phyloP scores from a whole-genome alignment of 2,888 invertebrate species.

The Mechanitis messenoides region DNA sequence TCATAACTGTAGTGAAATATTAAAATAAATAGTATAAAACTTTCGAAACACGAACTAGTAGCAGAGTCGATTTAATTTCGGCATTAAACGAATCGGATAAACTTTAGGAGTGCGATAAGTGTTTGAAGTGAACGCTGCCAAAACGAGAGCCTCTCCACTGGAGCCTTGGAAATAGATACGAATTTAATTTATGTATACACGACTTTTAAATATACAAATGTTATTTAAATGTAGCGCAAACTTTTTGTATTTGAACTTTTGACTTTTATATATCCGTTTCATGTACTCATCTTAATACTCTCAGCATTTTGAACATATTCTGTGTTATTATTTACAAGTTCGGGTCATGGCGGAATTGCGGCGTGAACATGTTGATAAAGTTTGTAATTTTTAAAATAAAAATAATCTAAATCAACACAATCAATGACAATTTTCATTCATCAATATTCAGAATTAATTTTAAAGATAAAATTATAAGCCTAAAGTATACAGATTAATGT shows the following conservation, averaged over 20 bases:
- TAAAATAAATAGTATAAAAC: slow-evolving; percentile 5
- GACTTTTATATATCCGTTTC: too few species aligned
- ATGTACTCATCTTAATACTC: too few species aligned
- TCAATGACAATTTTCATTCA: too few species aligned
- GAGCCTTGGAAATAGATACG: slow-evolving; percentile 1
- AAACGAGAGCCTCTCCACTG: slow-evolving; percentile 1
- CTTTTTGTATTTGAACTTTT: too few species aligned
- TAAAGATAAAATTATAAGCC: too few species aligned
- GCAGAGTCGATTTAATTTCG: slow-evolving; percentile 30
- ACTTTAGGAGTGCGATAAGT: slow-evolving; percentile 14
- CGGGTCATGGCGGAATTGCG: too few species aligned
- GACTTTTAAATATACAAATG: neutral
- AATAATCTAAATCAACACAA: too few species aligned
- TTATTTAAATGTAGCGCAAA: too few species aligned
- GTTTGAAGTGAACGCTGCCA: neutral
- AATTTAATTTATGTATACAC: neutral
- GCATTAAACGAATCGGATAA: slow-evolving; percentile 31
- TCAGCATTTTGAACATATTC: too few species aligned
- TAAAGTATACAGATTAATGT: too few species aligned
- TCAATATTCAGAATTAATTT: too few species aligned
- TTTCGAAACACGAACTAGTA: slow-evolving; percentile 6
- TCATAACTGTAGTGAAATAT: neutral
- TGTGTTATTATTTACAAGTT: too few species aligned
- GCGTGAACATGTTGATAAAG: neutral
- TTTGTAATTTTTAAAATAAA: neutral